A percentile compares a stretch with the other conserved stretches of the same genome.
Conservation (phyloP, 1,140 invertebrate species). For the Ephestia elutella region DNA sequence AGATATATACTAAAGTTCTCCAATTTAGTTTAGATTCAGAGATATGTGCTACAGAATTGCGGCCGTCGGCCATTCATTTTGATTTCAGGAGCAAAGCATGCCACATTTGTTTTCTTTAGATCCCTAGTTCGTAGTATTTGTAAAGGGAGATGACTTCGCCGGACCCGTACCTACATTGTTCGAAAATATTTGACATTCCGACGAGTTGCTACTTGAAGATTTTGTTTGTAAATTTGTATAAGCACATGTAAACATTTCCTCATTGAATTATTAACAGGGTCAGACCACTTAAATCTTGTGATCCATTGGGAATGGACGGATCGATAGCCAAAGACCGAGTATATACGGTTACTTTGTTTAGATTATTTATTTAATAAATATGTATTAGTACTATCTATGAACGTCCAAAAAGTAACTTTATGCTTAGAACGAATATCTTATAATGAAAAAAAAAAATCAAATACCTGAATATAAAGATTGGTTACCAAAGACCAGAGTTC, state of each 20-base stretch:
- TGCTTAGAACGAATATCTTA: too few relatives aligned
- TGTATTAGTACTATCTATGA: too few relatives aligned
- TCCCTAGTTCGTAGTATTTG: constrained; percentile 49
- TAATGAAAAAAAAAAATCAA: too few relatives aligned
- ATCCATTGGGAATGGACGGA: too few relatives aligned
- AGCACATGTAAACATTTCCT: constrained; percentile 12
- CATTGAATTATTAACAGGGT: background rate
- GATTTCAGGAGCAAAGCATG: constrained; percentile 12
- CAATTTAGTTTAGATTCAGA: constrained; percentile 4
- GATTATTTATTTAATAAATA: too few relatives aligned
- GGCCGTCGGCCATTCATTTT: background rate
- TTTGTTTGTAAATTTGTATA: constrained; percentile 19
- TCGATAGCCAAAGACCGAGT: too few relatives aligned
- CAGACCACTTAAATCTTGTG: too few relatives aligned
- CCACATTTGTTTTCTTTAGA: constrained; percentile 32
- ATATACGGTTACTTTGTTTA: too few relatives aligned
- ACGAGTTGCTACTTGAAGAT: constrained; percentile 21
- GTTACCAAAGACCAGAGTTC: too few relatives aligned
- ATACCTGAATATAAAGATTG: too few relatives aligned
- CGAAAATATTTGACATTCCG: constrained; percentile 50
- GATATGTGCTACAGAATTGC: constrained; percentile 1
- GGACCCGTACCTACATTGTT: constrained; percentile 46
- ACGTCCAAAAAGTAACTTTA: too few relatives aligned
- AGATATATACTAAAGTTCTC: background rate
- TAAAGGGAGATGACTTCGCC: constrained; percentile 58